Conservation (phyloP, 2,797 vertebrate species). For the Centroberyx gerrardi region DNA sequence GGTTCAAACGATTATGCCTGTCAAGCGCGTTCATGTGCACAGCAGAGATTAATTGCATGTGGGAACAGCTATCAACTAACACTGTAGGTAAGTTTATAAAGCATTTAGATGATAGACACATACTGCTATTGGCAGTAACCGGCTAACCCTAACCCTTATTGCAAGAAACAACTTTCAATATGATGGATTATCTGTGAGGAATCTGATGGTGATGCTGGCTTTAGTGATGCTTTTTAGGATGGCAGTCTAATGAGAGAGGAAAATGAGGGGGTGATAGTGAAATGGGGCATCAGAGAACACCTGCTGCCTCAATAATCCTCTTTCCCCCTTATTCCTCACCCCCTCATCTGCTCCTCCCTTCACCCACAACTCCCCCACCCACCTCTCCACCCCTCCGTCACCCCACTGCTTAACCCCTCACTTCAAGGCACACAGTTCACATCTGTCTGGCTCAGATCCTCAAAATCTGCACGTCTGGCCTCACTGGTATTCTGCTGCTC, state of each 20-base stretch:
- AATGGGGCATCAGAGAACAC: slow-evolving; percentile 47
- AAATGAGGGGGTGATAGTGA: slow-evolving; percentile 5
- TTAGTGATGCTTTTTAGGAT: neutral
- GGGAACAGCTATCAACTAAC: neutral
- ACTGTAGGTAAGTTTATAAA: no score
- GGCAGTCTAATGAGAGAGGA: slow-evolving; percentile 26
- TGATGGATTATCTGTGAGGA: slow-evolving; percentile 6
- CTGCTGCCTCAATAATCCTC: slow-evolving; percentile 66
- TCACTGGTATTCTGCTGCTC: slow-evolving; percentile 49
- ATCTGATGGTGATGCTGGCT: neutral
- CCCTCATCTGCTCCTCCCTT: slow-evolving; percentile 41
- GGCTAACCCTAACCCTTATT: no score
- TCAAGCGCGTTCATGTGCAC: slow-evolving; percentile 7
- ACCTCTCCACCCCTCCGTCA: slow-evolving; percentile 13
- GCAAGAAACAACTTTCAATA: neutral
- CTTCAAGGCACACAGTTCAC: slow-evolving; percentile 42
- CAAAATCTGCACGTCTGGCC: slow-evolving; percentile 73
- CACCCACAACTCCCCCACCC: slow-evolving; percentile 11
- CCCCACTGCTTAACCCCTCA: slow-evolving; percentile 58
- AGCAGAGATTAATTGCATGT: slow-evolving; percentile 16
- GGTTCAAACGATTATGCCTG: slow-evolving; percentile 4
- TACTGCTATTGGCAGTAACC: neutral
- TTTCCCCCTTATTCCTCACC: slow-evolving; percentile 47
- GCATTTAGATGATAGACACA: neutral
- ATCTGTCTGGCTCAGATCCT: slow-evolving; percentile 72